Percentiles rank a stretch among this genome's conserved stretches.
Evolutionary conservation across 1,140 invertebrate species (phyloP).

Genomic region (Cepaea nemoralis): DNA sequence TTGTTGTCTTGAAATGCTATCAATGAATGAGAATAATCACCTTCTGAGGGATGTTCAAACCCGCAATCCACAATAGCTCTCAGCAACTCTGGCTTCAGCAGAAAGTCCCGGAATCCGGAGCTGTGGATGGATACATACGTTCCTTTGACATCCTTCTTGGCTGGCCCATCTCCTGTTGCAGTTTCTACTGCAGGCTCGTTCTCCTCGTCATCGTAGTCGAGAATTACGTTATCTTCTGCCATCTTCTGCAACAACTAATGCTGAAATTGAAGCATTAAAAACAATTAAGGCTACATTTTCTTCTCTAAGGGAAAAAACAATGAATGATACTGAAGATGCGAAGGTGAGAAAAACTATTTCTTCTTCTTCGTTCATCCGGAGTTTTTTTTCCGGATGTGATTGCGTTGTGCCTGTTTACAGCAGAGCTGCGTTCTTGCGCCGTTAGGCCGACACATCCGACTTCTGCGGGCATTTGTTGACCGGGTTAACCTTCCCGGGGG

Average conservation of each 20-base stretch:
- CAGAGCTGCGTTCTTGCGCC: no score
- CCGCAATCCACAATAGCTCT: constrained; percentile 98
- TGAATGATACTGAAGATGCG: no score
- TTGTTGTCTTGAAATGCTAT: no score
- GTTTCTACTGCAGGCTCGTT: constrained; percentile 66
- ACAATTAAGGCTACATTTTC: no score
- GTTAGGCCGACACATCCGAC: no score
- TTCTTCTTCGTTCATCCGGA: no score
- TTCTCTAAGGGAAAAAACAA: no score
- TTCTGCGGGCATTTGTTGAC: no score
- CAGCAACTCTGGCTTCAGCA: constrained; percentile 97
- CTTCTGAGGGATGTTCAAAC: constrained; percentile 99
- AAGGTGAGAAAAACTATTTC: no score
- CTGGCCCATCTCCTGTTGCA: constrained; percentile 59
- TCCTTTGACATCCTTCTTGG: constrained; percentile 72
- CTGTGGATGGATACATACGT: constrained; percentile 99
- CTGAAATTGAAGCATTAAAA: not conserved
- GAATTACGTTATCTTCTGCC: constrained; percentile 68
- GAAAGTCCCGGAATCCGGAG: constrained; percentile 83
- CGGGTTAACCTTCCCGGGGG: no score
- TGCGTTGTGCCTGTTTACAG: no score
- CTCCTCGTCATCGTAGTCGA: constrained; percentile 73
- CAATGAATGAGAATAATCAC: constrained; percentile 71
- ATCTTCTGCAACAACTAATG: constrained; percentile 44
- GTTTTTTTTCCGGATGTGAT: no score